Percentiles rank a stretch among this genome's conserved stretches.
These are phyloP conservation scores for Garrulus glandarius DNA, from an alignment of 2,797 vertebrate species.

Conservation along the genomic window DNA sequence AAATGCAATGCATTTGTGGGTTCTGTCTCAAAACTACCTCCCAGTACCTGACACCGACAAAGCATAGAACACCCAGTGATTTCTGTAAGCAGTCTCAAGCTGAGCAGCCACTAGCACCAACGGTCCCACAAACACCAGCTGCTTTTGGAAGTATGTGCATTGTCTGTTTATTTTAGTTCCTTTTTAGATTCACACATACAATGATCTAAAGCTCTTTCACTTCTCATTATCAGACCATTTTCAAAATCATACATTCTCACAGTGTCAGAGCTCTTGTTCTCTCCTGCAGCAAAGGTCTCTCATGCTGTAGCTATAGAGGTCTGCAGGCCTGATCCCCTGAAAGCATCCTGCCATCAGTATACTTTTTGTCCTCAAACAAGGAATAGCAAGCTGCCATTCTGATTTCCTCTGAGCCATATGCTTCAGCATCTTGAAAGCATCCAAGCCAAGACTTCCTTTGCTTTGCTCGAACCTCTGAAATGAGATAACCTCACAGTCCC, in stretches of 20 bases:
- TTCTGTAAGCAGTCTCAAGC: not conserved
- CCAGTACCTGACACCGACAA: not conserved
- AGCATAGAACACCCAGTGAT: not conserved
- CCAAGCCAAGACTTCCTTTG: constrained; percentile 16
- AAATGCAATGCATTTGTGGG: not conserved
- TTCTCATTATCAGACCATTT: not conserved
- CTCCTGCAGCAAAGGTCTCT: not conserved
- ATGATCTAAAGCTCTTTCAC: not conserved
- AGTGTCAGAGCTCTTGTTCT: not conserved
- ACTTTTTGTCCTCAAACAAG: constrained; percentile 22
- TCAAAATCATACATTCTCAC: not conserved
- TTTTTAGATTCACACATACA: not conserved
- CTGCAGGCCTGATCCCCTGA: not conserved
- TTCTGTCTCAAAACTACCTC: not conserved
- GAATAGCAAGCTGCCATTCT: constrained; percentile 1
- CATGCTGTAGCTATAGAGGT: not conserved
- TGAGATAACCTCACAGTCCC: not conserved
- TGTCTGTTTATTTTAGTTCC: not conserved
- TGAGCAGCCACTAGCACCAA: not conserved
- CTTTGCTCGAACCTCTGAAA: not conserved
- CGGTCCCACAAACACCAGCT: not conserved
- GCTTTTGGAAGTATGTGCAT: not conserved
- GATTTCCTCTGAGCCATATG: constrained; percentile 27
- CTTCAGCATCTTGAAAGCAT: constrained; percentile 8
- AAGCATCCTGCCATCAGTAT: not conserved